Evolutionary conservation across 2,113 vertebrate species (phyloP), one percentile per base, ranked within the genome.

Genomic region (Pomatostomus ruficeps): DNA sequence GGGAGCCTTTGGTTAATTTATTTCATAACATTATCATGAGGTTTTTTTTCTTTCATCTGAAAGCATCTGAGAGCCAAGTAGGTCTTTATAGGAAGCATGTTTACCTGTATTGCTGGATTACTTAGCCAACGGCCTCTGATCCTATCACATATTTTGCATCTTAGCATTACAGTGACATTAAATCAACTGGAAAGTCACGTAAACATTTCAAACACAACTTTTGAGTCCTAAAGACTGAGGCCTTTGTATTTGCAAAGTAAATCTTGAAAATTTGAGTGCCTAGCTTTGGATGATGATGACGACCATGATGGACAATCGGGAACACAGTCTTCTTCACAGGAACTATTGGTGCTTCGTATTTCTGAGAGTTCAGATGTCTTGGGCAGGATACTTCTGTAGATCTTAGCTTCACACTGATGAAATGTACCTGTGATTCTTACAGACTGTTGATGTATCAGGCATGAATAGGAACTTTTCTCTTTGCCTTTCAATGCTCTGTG

Each of bases 161-260:
- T 22, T 63, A 12, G 21, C 8, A 7, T 72, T 46, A 58, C 38
- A 79, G 78, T 54, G 74, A 49, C n/a, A 36, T 46, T 11, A 72
- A 65, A 40, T 31, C 22, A 33, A 43, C 35, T 57, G 0, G 0
- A 78, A n/a, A 72, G 45, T n/a, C 54, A 35, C 0, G 0, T 65
- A 31, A 91, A 45, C 29, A n/a, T 14, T 71, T 86, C 23, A 49
- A 28, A 48, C 15, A 36, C 40, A 54, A 14, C 15, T 85, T 63
- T 13, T 55, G 14, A 58, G 28, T 66, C 35, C 43, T 66, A n/a
- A 51, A 51, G 35, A 51, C n/a, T 46, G 22, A 74, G 22, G 14
- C 16, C 18, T 89, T 87, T 36, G 26, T 11, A 11, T 49, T 71
- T 63, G 28, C 25, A 45, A 65, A 54, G 55, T 24, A 49, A 18